These are phyloP conservation scores for Patiria pectinifera DNA, from an alignment of 53 echinoderm and acorn worm genomes.

Conservation along the genomic window DNA sequence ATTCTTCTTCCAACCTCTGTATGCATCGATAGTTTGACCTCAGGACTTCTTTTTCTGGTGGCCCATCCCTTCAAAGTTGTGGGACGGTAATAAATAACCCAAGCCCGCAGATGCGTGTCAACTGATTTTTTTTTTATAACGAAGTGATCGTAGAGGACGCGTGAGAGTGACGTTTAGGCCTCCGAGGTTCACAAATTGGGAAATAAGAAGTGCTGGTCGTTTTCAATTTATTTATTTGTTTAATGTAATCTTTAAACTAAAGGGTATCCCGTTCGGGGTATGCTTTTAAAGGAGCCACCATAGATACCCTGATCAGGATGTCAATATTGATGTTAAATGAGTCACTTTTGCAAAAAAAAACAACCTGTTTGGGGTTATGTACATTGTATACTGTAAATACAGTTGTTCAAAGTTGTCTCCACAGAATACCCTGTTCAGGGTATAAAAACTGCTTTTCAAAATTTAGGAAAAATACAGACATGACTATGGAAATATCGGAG, in stretches of 20 bases:
- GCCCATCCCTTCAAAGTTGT: neutral
- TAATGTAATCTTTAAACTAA: neutral
- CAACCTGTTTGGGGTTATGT: too few species aligned
- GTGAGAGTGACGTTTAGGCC: neutral
- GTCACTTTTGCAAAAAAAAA: too few species aligned
- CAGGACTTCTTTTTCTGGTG: neutral
- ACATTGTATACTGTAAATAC: too few species aligned
- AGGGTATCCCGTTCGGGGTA: neutral
- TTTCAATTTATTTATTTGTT: neutral
- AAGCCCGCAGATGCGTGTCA: neutral
- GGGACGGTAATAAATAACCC: neutral
- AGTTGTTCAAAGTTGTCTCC: too few species aligned
- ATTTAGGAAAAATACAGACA: too few species aligned
- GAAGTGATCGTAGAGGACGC: neutral
- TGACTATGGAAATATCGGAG: too few species aligned
- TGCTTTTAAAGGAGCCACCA: neutral
- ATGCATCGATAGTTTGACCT: neutral
- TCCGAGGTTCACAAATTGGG: neutral
- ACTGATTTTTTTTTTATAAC: neutral
- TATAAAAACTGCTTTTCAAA: too few species aligned
- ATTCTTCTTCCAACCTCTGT: neutral
- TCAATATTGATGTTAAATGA: too few species aligned
- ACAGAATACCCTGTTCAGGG: too few species aligned
- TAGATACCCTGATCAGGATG: too few species aligned
- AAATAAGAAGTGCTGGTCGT: neutral